phyloP scores from a whole-genome alignment of 2,797 vertebrate genomes.

The Miichthys miiuy region DNA sequence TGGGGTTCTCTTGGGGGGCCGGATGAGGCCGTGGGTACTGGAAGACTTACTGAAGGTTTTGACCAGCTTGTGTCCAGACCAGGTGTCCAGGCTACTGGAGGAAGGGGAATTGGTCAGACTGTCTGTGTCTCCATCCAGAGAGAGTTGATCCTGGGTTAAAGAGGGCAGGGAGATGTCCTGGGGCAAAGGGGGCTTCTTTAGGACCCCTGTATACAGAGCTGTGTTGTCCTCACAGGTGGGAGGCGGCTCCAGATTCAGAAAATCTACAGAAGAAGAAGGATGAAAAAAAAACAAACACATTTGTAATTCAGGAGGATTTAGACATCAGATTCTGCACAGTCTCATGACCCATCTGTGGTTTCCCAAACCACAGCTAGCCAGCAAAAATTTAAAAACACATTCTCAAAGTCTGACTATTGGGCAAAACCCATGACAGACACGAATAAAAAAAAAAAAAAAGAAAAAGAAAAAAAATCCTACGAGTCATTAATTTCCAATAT shows the following conservation, averaged over 20 bases:
- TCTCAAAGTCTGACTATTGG: slow-evolving; percentile 44
- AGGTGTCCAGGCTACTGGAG: slow-evolving; percentile 93
- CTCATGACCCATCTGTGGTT: slow-evolving; percentile 43
- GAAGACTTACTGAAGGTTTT: slow-evolving; percentile 93
- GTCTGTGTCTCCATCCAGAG: slow-evolving; percentile 89
- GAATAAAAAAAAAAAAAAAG: not conserved
- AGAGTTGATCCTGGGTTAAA: slow-evolving; percentile 88
- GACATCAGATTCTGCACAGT: slow-evolving; percentile 25
- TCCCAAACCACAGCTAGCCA: slow-evolving; percentile 31
- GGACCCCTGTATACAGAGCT: slow-evolving; percentile 93
- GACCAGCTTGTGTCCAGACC: slow-evolving; percentile 93
- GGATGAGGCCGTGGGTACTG: slow-evolving; percentile 91
- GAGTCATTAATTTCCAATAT: slow-evolving; percentile 9
- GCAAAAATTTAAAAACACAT: slow-evolving; percentile 50
- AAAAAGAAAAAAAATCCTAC: not conserved
- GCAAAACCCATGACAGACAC: slow-evolving; percentile 33
- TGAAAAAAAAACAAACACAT: not conserved
- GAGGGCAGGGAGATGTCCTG: slow-evolving; percentile 86
- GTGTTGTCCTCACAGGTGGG: slow-evolving; percentile 90
- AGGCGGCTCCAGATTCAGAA: slow-evolving; percentile 86
- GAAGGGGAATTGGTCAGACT: slow-evolving; percentile 92
- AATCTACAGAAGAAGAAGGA: slow-evolving; percentile 77
- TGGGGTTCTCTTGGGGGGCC: slow-evolving; percentile 90
- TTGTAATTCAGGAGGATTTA: slow-evolving; percentile 18
- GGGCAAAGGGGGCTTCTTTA: slow-evolving; percentile 90